Evolutionary conservation across 2,888 invertebrate species (phyloP).

Genomic region (Amphipyra tragopoginis): DNA sequence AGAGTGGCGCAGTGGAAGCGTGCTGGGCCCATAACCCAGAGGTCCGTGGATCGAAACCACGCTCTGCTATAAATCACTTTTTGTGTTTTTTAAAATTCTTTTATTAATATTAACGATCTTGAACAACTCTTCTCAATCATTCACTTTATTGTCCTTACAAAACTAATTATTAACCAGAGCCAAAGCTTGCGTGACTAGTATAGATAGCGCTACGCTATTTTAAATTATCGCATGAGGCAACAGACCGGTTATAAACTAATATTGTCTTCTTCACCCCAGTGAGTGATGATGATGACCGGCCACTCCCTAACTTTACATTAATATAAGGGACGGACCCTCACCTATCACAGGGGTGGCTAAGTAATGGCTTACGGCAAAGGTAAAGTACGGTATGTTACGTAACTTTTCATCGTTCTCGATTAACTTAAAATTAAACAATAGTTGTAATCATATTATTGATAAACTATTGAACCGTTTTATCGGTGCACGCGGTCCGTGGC

Average conservation of each 20-base stretch:
- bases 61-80: conserved; percentile 90
- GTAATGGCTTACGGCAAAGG: conserved; percentile 69
- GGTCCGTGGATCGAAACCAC: conserved; percentile 97
- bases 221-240: conserved; percentile 67
- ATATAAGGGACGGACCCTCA: conserved; percentile 79
- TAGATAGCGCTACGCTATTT: conserved; percentile 50
- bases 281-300: conserved; percentile 79
- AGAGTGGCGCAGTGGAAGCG: conserved; percentile 96
- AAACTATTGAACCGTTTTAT: conserved; percentile 75
- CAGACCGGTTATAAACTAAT: conserved; percentile 70
- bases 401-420: conserved; percentile 48
- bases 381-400: conserved; percentile 66
- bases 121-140: neutral
- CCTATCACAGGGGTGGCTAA: conserved; percentile 66
- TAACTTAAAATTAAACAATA: conserved; percentile 45
- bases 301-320: conserved; percentile 78
- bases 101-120: neutral
- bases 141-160: conserved; percentile 13
- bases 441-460: conserved; percentile 59
- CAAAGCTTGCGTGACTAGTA: conserved; percentile 58
- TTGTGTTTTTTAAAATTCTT: conserved; percentile 23
- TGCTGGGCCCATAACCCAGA: conserved; percentile 96
- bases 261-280: conserved; percentile 73
- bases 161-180: conserved; percentile 27
- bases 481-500: conserved; percentile 64